Evolutionary conservation across 2,113 vertebrate genomes (phyloP).

Genomic region (Pogona vitticeps): DNA sequence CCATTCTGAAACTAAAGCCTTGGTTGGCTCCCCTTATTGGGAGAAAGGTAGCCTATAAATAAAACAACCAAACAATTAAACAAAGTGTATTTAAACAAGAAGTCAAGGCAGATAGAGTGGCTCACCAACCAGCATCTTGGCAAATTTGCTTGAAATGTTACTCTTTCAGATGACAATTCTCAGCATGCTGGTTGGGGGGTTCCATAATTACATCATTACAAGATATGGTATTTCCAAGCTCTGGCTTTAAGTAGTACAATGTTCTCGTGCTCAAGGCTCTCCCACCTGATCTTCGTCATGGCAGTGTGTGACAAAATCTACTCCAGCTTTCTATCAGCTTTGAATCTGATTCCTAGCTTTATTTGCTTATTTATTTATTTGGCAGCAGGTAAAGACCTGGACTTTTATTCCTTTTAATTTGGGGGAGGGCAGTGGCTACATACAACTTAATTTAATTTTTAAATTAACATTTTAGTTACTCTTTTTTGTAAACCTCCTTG

Average conservation of each 20-base stretch:
- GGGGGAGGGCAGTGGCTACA: background rate
- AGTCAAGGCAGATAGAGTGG: too few species aligned
- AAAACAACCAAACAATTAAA: too few species aligned
- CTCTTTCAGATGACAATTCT: too few species aligned
- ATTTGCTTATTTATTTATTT: background rate
- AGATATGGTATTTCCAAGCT: background rate
- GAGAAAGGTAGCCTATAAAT: too few species aligned
- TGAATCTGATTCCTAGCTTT: background rate
- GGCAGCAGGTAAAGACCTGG: background rate
- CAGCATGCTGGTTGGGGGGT: too few species aligned
- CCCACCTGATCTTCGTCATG: background rate
- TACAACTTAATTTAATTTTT: background rate
- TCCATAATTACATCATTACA: too few species aligned
- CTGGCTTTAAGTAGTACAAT: background rate
- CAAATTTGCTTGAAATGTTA: too few species aligned
- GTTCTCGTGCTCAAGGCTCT: background rate
- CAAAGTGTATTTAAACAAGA: too few species aligned
- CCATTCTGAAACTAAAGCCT: too few species aligned
- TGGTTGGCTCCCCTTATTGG: too few species aligned
- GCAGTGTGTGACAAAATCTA: background rate
- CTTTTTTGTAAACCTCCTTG: background rate
- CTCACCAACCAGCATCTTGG: too few species aligned
- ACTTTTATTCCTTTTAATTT: background rate
- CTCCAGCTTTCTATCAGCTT: background rate
- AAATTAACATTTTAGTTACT: background rate